Conservation (phyloP, 2,113 vertebrate genomes). For the Carettochelys insculpta region DNA sequence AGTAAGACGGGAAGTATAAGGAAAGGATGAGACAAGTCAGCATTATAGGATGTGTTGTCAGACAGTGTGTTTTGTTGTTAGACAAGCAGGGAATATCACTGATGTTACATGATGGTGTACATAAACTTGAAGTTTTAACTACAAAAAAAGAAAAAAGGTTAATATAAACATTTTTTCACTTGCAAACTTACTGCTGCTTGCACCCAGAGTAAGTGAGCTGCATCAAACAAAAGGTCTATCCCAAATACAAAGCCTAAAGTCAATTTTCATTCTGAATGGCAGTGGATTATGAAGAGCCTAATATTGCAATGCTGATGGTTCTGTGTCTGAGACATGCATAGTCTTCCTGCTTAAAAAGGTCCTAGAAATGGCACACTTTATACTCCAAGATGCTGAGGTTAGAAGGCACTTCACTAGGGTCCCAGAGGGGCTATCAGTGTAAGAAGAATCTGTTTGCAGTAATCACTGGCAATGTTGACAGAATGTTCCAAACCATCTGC, state of each 20-base stretch:
- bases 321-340: neutral
- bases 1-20: neutral
- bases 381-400: slow-evolving; percentile 46
- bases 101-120: fast-evolving
- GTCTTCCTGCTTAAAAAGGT: neutral
- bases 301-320: fast-evolving
- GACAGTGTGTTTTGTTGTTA: fast-evolving
- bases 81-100: neutral
- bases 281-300: neutral
- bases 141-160: neutral
- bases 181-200: neutral
- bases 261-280: neutral
- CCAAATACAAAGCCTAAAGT: neutral
- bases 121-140: neutral
- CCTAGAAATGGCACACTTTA: neutral
- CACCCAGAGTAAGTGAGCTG: neutral
- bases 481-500: slow-evolving; percentile 97
- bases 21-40: neutral
- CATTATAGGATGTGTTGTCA: neutral
- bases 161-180: neutral
- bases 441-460: slow-evolving; percentile 90
- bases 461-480: slow-evolving; percentile 93
- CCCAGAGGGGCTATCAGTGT: slow-evolving; percentile 89
- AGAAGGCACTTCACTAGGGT: slow-evolving; percentile 71
- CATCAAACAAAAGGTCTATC: neutral